Evolutionary conservation across 2,797 vertebrate species (phyloP).

Genomic region (Coregonus suidteri): DNA sequence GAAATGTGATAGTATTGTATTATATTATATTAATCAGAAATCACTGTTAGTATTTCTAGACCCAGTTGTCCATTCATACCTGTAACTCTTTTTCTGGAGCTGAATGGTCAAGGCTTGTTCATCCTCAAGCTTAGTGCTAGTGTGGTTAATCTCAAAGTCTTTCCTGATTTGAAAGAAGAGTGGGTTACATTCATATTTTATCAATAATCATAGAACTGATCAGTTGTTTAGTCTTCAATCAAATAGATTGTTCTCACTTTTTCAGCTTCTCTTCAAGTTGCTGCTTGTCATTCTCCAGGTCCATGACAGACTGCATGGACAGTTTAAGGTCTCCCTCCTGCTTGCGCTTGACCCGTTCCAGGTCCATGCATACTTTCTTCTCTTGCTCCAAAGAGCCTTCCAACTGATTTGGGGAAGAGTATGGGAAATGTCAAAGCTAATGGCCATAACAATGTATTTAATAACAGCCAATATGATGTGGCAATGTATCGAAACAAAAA

Average conservation of each 20-base stretch:
- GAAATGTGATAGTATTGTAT: background rate
- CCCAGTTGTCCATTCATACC: slow-evolving; percentile 63
- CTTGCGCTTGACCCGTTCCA: slow-evolving; percentile 88
- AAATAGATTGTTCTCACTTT: slow-evolving; percentile 74
- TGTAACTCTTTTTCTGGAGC: slow-evolving; percentile 92
- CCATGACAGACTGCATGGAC: slow-evolving; percentile 87
- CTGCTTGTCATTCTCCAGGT: slow-evolving; percentile 90
- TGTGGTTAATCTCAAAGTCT: slow-evolving; percentile 80
- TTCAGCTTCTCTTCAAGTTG: slow-evolving; percentile 92
- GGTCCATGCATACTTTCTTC: slow-evolving; percentile 91
- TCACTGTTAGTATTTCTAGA: background rate
- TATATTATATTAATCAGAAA: background rate
- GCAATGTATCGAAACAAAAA: background rate
- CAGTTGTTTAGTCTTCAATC: background rate
- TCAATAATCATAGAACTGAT: background rate
- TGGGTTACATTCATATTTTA: background rate
- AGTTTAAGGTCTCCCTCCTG: slow-evolving; percentile 93
- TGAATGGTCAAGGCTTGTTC: slow-evolving; percentile 84
- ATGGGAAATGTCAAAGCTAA: background rate
- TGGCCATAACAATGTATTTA: no score
- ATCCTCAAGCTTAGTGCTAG: slow-evolving; percentile 85
- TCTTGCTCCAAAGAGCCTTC: slow-evolving; percentile 93
- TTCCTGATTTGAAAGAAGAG: slow-evolving; percentile 73
- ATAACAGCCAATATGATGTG: background rate
- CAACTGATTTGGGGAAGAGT: slow-evolving; percentile 69